phyloP scores from a whole-genome alignment of 1,140 invertebrate genomes.

The Brachionus rubens region DNA sequence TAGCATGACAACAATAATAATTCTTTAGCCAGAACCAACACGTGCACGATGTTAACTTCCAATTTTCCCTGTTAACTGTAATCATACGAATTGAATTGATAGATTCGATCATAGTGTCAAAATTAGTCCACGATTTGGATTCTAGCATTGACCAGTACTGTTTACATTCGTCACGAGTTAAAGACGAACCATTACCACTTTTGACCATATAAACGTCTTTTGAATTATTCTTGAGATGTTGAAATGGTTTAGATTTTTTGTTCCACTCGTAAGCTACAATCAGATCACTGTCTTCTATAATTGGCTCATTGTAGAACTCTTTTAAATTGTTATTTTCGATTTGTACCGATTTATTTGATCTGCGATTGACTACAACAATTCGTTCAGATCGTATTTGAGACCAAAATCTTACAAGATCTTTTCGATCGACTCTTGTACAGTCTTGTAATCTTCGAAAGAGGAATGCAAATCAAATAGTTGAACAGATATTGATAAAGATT shows the following conservation, averaged over 20 bases:
- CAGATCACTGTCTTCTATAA: neutral
- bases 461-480: too few relatives aligned
- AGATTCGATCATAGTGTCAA: neutral
- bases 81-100: constrained; percentile 10
- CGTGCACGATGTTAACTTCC: neutral
- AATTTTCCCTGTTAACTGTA: neutral
- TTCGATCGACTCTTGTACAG: too few relatives aligned
- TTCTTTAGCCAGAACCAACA: constrained; percentile 12
- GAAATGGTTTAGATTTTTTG: constrained; percentile 6
- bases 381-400: neutral
- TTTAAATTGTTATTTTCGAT: constrained; percentile 12
- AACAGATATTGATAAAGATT: too few relatives aligned
- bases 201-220: constrained; percentile 8
- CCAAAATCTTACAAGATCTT: neutral
- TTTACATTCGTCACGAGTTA: constrained; percentile 14
- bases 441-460: too few relatives aligned
- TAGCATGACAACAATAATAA: too few relatives aligned
- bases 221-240: neutral
- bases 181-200: neutral
- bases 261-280: neutral
- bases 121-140: neutral
- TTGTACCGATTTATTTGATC: neutral
- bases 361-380: neutral
- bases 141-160: neutral
- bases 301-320: neutral